Conservation (phyloP, 2,797 vertebrate species). For the Zalophus californianus region DNA sequence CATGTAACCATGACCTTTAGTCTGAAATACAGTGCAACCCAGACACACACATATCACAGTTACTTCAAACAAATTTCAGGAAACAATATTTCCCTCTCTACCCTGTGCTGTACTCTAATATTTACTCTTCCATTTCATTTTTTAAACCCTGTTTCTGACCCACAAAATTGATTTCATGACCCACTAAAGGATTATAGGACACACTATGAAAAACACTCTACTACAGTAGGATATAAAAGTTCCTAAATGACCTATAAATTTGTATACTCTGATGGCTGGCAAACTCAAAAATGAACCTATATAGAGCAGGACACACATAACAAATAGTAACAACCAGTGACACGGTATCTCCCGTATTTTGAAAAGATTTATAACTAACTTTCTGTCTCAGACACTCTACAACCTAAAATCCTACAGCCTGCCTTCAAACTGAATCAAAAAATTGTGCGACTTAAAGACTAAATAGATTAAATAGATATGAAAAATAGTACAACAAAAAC, state of each 20-base stretch:
- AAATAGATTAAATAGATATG: neutral
- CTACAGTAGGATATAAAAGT: neutral
- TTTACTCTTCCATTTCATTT: constrained; percentile 29
- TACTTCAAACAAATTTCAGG: constrained; percentile 13
- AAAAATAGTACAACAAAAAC: constrained; percentile 38
- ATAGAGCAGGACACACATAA: neutral
- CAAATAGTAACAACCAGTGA: neutral
- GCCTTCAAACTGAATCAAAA: constrained; percentile 41
- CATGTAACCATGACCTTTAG: neutral
- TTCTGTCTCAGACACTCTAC: constrained; percentile 12
- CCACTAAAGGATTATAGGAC: neutral
- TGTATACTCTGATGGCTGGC: neutral
- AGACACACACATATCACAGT: constrained; percentile 6
- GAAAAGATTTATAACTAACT: constrained; percentile 19
- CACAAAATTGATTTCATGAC: constrained; percentile 12
- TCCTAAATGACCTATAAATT: neutral
- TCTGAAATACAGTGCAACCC: neutral
- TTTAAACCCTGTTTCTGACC: constrained; percentile 47
- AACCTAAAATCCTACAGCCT: constrained; percentile 9
- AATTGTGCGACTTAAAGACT: neutral
- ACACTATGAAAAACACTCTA: constrained; percentile 20
- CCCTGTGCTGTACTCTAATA: neutral
- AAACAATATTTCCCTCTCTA: constrained; percentile 12
- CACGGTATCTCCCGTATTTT: neutral
- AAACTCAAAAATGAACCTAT: constrained; percentile 44